Base-by-base conservation (phyloP, 2,113 vertebrate species). In the Mugil cephalus region DNA sequence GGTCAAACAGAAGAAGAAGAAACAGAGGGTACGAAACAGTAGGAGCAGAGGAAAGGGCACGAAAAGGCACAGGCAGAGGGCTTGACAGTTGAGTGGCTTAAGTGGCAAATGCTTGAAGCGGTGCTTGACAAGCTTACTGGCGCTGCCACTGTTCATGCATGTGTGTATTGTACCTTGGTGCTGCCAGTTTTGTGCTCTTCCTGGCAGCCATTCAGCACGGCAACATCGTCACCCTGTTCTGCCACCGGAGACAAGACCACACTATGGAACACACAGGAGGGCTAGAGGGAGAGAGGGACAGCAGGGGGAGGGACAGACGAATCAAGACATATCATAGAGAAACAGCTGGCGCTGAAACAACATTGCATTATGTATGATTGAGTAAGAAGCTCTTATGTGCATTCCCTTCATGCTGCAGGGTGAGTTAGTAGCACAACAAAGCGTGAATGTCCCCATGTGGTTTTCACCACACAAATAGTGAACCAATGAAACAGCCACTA, bases 191-290 rank as follows among this genome's bases (percentile, higher is more conserved):
- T 96, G 89, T 91, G 93, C 69, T 98, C 96, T 51, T 97, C 97
- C 80, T 96, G 95, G 92, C 96, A 95, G 86, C 96, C 95, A 17
- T 97, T 97, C 83, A 95, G 94, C 77, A 95, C 90, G 11, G 94
- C 70, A 74, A 93, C 94, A 79, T 95, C 95, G 21, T 96, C 96
- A 6, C 74, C 35, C 71, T 87, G 92, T 88, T 95, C 94, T 8
- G 84, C 85, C 72, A 89, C 91, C 15, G 94, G 84, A 74, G 92
- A 79, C 86, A 94, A 88, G 1, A 88, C 89, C 53, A 88, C 89
- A 80, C 86, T 93, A 61, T 95, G 96, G 6, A 95, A 94, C 70
- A 92, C 93, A 88, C 95, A 96, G 34, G 79, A 73, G 78, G 94
- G 90, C 97, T 98, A 70, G 46, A 70, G 50, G 67, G 54, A 47